Base-by-base conservation (phyloP, 2,888 invertebrate genomes). In the Allacma fusca region DNA sequence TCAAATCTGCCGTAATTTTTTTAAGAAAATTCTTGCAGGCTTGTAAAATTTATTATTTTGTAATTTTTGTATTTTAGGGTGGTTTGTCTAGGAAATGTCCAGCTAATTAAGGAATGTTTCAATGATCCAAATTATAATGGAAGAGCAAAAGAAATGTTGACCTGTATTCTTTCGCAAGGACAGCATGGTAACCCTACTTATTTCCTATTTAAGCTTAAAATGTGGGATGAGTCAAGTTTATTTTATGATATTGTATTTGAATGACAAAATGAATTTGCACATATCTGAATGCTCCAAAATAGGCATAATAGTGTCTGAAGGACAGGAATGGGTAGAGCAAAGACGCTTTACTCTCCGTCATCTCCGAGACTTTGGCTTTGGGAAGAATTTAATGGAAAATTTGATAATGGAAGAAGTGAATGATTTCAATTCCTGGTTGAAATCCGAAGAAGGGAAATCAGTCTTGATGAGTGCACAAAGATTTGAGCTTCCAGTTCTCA, bases 331-430 rank as follows among this genome's bases (percentile, higher is more conserved):
- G 77, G 65, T 43, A 23, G 72, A 65, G 4, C 77, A 77, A 34
- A 1, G 77, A 0, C 71, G 77, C 19, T 77, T 72, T 23, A 65
- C 77, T 9, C 57, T 77, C 2, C 64, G 72, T 9, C 62, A 71
- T 26, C 29, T 76, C 7, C 16, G 75, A 23, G 80, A 80, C 43
- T 80, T 80, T 75, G 80, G 79, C 12, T 81, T 81, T 59, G 80
- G 80, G 13, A 81, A 80, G 23, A 78, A 79, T 9, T 70, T 57
- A 1, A 79, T 80, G 81, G 79, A 81, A 67, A 13, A 29, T 23
- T 40, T 81, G 50, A 79, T 79, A 13, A 65, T 81, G 62, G 81
- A 81, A 29, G 81, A 81, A 43, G 68, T 81, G 19, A 77, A 77
- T 21, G 81, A 81, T 21, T 76, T 79, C 7, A 59, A 80, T 21